phyloP scores from a whole-genome alignment of 2,888 invertebrate species.

The Drosophila subsilvestris region DNA sequence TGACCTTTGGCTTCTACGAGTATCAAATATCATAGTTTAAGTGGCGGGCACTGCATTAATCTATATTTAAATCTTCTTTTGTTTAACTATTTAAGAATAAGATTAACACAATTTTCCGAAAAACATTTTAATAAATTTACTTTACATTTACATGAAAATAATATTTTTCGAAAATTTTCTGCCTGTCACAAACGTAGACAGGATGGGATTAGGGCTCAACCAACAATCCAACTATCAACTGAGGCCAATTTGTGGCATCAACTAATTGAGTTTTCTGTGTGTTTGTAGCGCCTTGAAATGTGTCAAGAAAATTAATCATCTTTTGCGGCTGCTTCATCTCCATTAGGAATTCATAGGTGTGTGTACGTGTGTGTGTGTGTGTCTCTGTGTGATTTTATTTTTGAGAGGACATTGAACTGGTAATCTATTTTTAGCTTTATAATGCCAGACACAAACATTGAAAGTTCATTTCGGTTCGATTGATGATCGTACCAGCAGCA shows the following conservation, averaged over 20 bases:
- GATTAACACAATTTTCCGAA: neutral
- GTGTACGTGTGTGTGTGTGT: neutral
- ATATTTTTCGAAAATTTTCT: conserved; percentile 3
- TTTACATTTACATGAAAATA: conserved; percentile 9
- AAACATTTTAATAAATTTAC: neutral
- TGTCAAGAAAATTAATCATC: conserved; percentile 61
- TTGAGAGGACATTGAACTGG: conserved; percentile 22
- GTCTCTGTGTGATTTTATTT: neutral
- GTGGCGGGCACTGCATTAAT: conserved; percentile 48
- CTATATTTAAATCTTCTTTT: neutral
- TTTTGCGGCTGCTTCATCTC: conserved; percentile 5
- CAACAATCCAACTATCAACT: conserved; percentile 49
- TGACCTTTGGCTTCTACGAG: too few species aligned
- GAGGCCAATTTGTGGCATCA: conserved; percentile 58
- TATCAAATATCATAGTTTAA: conserved; percentile 22
- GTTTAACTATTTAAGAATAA: conserved; percentile 5
- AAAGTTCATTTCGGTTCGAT: neutral
- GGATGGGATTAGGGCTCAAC: conserved; percentile 25
- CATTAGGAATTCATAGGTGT: conserved; percentile 56
- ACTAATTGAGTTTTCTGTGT: conserved; percentile 70
- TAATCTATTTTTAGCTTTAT: neutral
- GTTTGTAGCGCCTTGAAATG: conserved; percentile 64
- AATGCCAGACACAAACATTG: neutral
- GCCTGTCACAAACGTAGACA: conserved; percentile 14
- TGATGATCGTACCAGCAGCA: neutral